phyloP scores from a whole-genome alignment of 2,797 vertebrate species.

The Hybognathus amarus region DNA sequence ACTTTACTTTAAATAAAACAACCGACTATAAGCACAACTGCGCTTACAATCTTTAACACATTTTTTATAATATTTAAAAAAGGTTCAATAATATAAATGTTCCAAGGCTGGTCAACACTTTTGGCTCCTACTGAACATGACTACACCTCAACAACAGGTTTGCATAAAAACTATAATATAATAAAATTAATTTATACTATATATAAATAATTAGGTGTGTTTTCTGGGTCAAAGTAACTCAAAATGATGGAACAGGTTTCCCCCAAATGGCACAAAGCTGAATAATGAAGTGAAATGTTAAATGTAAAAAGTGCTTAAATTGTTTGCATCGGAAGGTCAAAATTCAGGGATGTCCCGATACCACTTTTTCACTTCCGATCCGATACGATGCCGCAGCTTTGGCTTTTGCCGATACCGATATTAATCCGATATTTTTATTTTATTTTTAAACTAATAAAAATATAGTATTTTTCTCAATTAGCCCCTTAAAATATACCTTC shows the following conservation, averaged over 20 bases:
- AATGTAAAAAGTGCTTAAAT: neutral
- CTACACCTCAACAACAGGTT: neutral
- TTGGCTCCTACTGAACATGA: neutral
- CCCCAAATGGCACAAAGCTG: neutral
- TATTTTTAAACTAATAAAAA: no score
- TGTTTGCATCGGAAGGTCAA: neutral
- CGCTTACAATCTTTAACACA: no score
- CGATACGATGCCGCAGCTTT: no score
- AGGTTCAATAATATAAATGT: neutral
- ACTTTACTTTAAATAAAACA: no score
- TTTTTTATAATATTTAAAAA: neutral
- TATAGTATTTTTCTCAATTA: no score
- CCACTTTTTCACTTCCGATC: no score
- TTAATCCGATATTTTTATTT: no score
- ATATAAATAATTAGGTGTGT: neutral
- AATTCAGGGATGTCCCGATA: no score
- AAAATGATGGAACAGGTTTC: neutral
- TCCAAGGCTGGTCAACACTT: neutral
- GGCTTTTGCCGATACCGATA: no score
- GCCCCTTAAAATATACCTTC: no score
- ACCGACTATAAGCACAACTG: no score
- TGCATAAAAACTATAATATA: neutral
- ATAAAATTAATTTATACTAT: no score
- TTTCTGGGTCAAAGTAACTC: neutral
- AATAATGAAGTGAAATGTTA: neutral